Base-by-base conservation (phyloP, 1,140 invertebrate genomes). In the Drosophila athabasca region DNA sequence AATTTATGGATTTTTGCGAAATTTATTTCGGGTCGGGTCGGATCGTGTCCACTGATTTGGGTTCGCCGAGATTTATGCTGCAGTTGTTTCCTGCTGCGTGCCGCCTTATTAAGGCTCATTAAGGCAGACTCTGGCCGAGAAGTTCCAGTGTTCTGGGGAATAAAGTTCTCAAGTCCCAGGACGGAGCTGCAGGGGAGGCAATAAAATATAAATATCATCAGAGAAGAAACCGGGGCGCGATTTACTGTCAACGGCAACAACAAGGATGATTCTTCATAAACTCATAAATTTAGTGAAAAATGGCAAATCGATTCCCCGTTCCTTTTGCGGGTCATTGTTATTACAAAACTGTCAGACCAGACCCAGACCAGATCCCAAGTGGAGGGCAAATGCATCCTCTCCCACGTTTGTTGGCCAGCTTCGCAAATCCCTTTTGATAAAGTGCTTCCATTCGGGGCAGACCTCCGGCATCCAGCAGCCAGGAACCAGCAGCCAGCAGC, bases 231-330 rank as follows among this genome's bases (percentile, higher is more conserved):
- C 48, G 62, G 57, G 46, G 44, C 44, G 51, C 60, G 57, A 31
- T 49, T 46, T 45, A 35, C 62, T 67, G 54, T 72, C 76, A 62
- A 72, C 68, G 60, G 8, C 46, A 44, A 51, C 50, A 49, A 55
- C 13, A 49, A 46, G 60, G 60, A 62, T 48, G 62, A 29, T 19
- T 70, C 62, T 58, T 79, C 65, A 84, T 83, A 87, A 87, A 88
- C 75, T 87, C 83, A 88, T 88, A 88, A 88, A 88, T 88, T 88
- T 67, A 65, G 71, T 77, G 59, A 88, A 88, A 88, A 88, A 88
- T 88, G 79, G 79, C 57, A 88, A 88, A 88, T 88, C 83, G 83
- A 88, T 88, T 87, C 54, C 66, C 54, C 66, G 44, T 57, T 83
- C 76, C 53, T 54, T 72, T 76, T 77, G 67, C 72, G 76, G 77